Evolutionary conservation across 2,113 vertebrate species (phyloP).

Genomic region (Struthidea cinerea): DNA sequence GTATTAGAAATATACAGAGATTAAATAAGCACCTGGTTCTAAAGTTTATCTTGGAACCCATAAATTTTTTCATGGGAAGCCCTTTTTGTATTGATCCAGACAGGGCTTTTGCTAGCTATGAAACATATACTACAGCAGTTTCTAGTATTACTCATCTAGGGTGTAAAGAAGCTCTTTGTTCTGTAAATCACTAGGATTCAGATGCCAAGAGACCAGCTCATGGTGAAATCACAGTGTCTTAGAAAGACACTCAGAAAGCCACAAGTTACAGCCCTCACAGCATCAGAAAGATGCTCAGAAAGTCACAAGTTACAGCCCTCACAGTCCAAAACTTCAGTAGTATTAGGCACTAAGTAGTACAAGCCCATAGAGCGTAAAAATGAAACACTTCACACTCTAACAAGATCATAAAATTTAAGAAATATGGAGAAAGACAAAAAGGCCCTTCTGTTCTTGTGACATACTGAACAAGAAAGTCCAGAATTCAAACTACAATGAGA

Average conservation of each 20-base stretch:
- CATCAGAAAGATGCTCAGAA: neutral
- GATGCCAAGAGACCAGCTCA: neutral
- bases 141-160: neutral
- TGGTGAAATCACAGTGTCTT: neutral
- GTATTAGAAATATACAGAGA: neutral
- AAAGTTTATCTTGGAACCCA: neutral
- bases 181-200: neutral
- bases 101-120: neutral
- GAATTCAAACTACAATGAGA: neutral
- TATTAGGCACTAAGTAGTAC: neutral
- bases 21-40: neutral
- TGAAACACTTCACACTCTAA: neutral
- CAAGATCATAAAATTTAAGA: neutral
- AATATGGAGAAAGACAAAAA: neutral
- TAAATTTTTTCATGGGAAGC: neutral
- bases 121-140: neutral
- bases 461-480: neutral
- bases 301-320: neutral
- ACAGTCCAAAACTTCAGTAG: neutral
- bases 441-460: neutral
- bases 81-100: neutral
- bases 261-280: neutral
- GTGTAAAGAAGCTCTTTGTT: neutral
- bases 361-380: neutral
- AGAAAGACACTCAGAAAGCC: neutral